Evolutionary conservation across 2,797 vertebrate genomes (phyloP).

Genomic region (Anisognathus igniventris): DNA sequence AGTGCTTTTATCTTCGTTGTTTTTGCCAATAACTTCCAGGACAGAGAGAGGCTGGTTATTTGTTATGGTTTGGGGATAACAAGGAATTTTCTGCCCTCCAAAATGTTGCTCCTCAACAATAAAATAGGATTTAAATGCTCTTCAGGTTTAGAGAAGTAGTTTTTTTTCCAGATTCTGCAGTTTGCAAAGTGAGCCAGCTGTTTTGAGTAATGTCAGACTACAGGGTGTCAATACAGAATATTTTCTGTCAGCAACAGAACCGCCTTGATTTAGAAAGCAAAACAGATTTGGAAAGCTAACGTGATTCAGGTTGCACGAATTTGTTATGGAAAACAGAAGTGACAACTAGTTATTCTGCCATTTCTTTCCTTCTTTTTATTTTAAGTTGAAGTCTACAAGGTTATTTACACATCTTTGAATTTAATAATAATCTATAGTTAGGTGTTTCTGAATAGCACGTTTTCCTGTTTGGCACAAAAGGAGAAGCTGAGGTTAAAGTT

Average conservation of each 20-base stretch:
- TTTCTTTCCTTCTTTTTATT: neutral
- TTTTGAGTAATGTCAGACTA: neutral
- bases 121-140: neutral
- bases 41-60: neutral
- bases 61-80: neutral
- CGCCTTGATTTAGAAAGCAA: neutral
- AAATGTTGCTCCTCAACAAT: neutral
- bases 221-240: neutral
- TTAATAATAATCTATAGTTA: neutral
- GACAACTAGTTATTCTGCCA: neutral
- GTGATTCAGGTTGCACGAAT: neutral
- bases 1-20: neutral
- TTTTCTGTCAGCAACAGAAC: neutral
- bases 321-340: neutral
- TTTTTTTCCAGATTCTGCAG: neutral
- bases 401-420: neutral
- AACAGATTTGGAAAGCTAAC: neutral
- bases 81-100: neutral
- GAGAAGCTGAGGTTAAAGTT: neutral
- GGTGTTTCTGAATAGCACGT: neutral
- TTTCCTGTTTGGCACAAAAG: neutral
- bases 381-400: neutral
- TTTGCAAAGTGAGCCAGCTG: neutral
- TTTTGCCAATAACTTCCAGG: neutral
- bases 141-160: neutral